These are phyloP conservation scores for Cephonodes hylas DNA, from an alignment of 2,888 invertebrate genomes.

Conservation along the genomic window DNA sequence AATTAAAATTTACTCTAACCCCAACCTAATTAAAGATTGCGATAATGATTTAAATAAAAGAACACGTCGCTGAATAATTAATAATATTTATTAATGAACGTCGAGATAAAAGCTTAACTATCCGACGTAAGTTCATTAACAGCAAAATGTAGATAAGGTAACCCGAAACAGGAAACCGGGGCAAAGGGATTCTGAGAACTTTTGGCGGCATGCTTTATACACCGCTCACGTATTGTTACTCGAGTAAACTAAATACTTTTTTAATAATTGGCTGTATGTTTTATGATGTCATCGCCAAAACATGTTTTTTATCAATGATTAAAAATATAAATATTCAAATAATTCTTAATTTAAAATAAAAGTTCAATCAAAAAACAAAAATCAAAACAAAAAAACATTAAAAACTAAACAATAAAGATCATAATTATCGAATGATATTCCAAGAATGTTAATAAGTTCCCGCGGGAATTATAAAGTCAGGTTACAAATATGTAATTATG, in stretches of 20 bases:
- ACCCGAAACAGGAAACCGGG: constrained; percentile 13
- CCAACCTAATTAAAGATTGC: not conserved
- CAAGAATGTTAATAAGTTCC: constrained; percentile 2
- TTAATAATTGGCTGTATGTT: constrained; percentile 3
- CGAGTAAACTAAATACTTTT: not conserved
- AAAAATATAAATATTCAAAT: not conserved
- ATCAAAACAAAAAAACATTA: not conserved
- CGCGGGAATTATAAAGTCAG: constrained; percentile 3
- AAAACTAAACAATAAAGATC: not conserved
- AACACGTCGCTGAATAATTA: not conserved
- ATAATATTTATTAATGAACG: not conserved
- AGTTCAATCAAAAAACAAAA: not conserved
- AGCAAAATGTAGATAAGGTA: constrained; percentile 13
- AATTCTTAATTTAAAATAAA: not conserved
- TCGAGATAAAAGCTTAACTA: constrained; percentile 6
- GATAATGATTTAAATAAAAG: not conserved
- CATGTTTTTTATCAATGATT: not conserved
- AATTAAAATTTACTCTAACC: not conserved
- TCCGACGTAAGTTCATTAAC: constrained; percentile 13
- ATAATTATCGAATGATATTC: not conserved
- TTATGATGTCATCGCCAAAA: not conserved
- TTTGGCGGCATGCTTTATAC: constrained; percentile 8
- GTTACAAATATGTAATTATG: not conserved
- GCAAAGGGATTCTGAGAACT: constrained; percentile 13
- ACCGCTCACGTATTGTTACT: not conserved